Evolutionary conservation across 2,113 vertebrate species (phyloP).

Genomic region (Siphamia tubifer): DNA sequence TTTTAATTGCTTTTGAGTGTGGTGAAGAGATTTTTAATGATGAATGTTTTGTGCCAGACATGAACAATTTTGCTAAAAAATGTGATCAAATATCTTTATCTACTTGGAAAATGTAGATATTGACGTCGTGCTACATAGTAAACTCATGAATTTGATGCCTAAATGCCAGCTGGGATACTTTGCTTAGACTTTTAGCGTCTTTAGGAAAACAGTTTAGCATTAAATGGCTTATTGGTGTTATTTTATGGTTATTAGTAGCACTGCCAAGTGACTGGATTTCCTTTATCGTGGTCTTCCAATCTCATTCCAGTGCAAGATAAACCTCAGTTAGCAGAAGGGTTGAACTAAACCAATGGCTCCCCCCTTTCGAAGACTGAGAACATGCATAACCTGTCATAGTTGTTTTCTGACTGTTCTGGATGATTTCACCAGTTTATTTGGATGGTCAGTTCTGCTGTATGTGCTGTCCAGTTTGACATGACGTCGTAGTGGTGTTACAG

Average conservation of each 20-base stretch:
- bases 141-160: too few relatives aligned
- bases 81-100: too few relatives aligned
- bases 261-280: constrained; percentile 72
- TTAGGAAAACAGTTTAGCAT: too few relatives aligned
- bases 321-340: constrained; percentile 79
- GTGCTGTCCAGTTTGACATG: not conserved
- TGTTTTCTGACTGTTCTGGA: not conserved
- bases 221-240: too few relatives aligned
- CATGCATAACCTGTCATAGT: constrained; percentile 19
- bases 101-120: too few relatives aligned
- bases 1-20: too few relatives aligned
- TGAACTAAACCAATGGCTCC: constrained; percentile 62
- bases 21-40: too few relatives aligned
- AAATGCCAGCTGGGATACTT: too few relatives aligned
- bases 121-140: too few relatives aligned
- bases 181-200: too few relatives aligned
- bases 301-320: constrained; percentile 75
- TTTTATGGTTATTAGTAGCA: constrained; percentile 45
- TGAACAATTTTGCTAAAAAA: too few relatives aligned
- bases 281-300: constrained; percentile 55
- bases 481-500: not conserved
- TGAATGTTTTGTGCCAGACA: too few relatives aligned
- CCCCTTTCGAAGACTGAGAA: constrained; percentile 80
- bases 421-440: not conserved
- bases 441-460: not conserved